Evolutionary conservation across 1,140 invertebrate genomes (phyloP).

Genomic region (Pseudomyrmex cubaensis): DNA sequence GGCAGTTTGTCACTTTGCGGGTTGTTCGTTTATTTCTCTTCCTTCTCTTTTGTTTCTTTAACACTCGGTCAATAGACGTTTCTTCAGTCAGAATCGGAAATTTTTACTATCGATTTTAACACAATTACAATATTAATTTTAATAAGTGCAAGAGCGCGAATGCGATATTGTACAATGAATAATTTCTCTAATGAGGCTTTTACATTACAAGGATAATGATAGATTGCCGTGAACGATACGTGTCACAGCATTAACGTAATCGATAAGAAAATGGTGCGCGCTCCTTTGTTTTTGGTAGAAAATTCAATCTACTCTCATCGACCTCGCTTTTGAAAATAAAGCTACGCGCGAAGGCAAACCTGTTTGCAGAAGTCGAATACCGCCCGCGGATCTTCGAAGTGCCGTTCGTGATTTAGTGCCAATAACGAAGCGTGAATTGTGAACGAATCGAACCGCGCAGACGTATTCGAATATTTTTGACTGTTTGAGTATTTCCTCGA

Average conservation of each 20-base stretch:
- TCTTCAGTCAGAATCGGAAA: background rate
- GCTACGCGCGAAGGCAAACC: conserved; percentile 61
- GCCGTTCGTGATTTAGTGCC: conserved; percentile 72
- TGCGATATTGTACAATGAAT: background rate
- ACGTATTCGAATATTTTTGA: conserved; percentile 62
- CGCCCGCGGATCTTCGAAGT: conserved; percentile 66
- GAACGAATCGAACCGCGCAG: conserved; percentile 70
- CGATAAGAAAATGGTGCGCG: conserved; percentile 54
- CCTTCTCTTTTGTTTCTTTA: background rate
- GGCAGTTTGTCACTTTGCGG: background rate
- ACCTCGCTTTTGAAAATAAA: conserved; percentile 47
- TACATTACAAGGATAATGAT: background rate
- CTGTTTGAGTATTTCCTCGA: conserved; percentile 44
- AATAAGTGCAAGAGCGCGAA: background rate
- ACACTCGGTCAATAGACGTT: background rate
- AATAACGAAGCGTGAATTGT: conserved; percentile 74
- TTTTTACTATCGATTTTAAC: background rate
- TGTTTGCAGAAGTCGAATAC: conserved; percentile 72
- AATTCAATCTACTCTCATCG: conserved; percentile 67
- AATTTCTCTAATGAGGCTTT: background rate
- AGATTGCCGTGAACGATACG: background rate
- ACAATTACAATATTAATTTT: conserved; percentile 23
- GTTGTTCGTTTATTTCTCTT: background rate
- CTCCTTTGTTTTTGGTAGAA: conserved; percentile 66
- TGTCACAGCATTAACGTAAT: background rate